Base-by-base conservation (phyloP, 2,113 vertebrate species). In the Pycnonotus jocosus region DNA sequence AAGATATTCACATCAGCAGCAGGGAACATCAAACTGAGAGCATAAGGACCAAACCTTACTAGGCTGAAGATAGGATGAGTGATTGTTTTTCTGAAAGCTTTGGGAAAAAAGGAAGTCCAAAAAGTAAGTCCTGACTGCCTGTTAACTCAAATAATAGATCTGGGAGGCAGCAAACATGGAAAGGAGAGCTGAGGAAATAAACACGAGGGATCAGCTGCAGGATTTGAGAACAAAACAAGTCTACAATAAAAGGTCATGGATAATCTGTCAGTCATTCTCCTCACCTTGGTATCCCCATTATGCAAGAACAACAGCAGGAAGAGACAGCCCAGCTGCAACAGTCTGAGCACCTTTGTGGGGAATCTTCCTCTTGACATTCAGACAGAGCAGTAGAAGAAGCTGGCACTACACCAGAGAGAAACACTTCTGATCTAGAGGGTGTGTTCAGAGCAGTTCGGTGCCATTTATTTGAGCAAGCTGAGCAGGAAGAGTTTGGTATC, bases 171-270 rank as follows among this genome's bases (percentile, higher is more conserved):
- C n/a, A 73, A 84, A 70, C 22, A 33, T 7, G 27, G 33, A 80
- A 81, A 71, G 0, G 0, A 76, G 77, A 77, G 12, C 35, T 30
- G 61, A 78, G 47, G 51, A 81, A 30, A 16, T 15, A 33, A 78
- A 64, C 11, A 24, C 0, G 0, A 71, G 10, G n/a, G 16, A 78
- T 31, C 0, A 1, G 28, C n/a, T 61, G 56, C 40, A 90, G 78
- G 35, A 77, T 73, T 38, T 92, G 45, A 48, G 57, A 85, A 44
- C 27, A 70, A 77, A 93, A 30, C 11, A 0, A 0, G 12, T 38
- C 21, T 73, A 24, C 48, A 73, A 48, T 8, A 66, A 33, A 56
- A 71, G 47, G n/a, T 11, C 40, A 10, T 3, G 21, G 44, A 27
- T 16, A 40, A 19, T 21, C 37, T 31, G 37, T 56, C 23, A 9